phyloP scores from a whole-genome alignment of 2,888 invertebrate species.

The Congeria kusceri region DNA sequence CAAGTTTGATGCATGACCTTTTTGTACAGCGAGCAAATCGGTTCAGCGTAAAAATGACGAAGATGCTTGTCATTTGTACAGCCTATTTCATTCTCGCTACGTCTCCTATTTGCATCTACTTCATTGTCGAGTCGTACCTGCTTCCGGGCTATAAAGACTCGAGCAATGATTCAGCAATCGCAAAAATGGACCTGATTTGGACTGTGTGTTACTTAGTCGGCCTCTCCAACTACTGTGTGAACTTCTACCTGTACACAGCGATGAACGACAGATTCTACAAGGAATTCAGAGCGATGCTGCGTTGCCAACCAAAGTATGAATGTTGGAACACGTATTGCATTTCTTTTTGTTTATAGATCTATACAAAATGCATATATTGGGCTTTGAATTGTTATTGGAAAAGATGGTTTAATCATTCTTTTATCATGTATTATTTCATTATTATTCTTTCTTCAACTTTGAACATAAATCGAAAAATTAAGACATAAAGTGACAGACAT shows the following conservation, averaged over 20 bases:
- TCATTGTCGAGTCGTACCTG: slow-evolving; percentile 67
- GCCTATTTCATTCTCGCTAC: slow-evolving; percentile 66
- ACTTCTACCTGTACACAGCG: slow-evolving; percentile 70
- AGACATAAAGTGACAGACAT: too few species aligned
- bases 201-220: slow-evolving; percentile 62
- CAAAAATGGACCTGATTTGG: slow-evolving; percentile 56
- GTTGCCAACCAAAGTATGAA: slow-evolving; percentile 50
- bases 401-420: too few species aligned
- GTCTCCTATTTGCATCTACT: slow-evolving; percentile 65
- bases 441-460: too few species aligned
- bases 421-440: too few species aligned
- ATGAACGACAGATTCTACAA: slow-evolving; percentile 60
- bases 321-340: too few species aligned
- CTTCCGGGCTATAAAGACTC: slow-evolving; percentile 23
- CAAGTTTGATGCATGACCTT: slow-evolving; percentile 42
- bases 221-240: slow-evolving; percentile 66
- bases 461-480: too few species aligned
- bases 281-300: slow-evolving; percentile 45
- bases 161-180: slow-evolving; percentile 5
- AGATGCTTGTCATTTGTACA: slow-evolving; percentile 64
- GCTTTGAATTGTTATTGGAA: too few species aligned
- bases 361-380: too few species aligned
- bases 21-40: slow-evolving; percentile 34
- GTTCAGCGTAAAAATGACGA: slow-evolving; percentile 63
- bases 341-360: too few species aligned